phyloP scores from a whole-genome alignment of 2,888 invertebrate genomes.

The Helobdella robusta region DNA sequence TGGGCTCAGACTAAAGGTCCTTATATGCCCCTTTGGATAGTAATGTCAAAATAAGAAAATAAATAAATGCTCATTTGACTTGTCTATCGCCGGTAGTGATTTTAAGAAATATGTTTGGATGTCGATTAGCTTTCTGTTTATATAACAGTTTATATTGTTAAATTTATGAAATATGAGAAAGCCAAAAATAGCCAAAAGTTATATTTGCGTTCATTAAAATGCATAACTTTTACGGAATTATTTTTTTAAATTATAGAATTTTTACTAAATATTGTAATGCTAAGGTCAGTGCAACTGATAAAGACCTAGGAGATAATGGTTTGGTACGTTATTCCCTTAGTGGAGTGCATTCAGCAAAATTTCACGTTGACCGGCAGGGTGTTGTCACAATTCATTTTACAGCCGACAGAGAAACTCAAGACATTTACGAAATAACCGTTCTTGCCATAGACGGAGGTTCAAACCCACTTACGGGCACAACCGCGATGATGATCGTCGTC shows the following conservation, averaged over 20 bases:
- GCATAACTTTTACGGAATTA: not conserved
- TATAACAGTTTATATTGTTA: no score
- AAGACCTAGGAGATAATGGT: conserved; percentile 30
- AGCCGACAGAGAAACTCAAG: conserved; percentile 30
- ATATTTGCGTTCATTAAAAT: no score
- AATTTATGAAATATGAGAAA: no score
- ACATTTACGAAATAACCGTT: conserved; percentile 27
- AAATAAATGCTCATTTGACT: no score
- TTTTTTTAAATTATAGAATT: not conserved
- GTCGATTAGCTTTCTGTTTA: no score
- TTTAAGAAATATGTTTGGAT: no score
- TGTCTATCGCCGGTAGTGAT: no score
- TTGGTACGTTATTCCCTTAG: conserved; percentile 22
- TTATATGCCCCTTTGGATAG: no score
- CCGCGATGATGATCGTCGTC: conserved; percentile 25
- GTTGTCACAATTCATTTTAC: conserved; percentile 25
- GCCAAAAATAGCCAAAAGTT: no score
- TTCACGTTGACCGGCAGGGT: conserved; percentile 27
- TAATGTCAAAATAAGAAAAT: no score
- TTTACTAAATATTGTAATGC: not conserved
- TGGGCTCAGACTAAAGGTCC: no score
- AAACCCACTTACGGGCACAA: conserved; percentile 27
- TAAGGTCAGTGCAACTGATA: conserved; percentile 28
- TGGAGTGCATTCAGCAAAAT: conserved; percentile 13
- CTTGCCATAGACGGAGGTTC: conserved; percentile 31